Evolutionary conservation across 1,140 invertebrate genomes (phyloP).

Genomic region (Venturia canescens): DNA sequence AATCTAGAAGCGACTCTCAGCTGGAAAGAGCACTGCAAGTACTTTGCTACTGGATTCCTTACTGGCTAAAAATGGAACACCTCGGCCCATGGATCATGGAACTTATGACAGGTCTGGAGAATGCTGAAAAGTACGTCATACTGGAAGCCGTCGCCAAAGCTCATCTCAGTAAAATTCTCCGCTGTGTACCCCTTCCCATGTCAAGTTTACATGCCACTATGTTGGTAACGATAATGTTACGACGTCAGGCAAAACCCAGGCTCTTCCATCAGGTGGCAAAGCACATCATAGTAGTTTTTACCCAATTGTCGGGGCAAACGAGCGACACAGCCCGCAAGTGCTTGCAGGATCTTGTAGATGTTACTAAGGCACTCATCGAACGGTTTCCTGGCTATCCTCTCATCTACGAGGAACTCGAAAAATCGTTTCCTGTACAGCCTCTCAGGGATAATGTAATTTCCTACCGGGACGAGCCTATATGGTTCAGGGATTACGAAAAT

Average conservation of each 20-base stretch:
- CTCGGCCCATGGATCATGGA: constrained; percentile 77
- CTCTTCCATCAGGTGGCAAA: constrained; percentile 71
- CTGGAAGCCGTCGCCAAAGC: constrained; percentile 75
- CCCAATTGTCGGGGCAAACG: background rate
- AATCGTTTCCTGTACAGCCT: constrained; percentile 59
- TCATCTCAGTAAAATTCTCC: constrained; percentile 74
- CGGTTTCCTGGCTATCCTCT: constrained; percentile 73
- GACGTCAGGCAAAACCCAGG: constrained; percentile 72
- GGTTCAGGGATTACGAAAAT: constrained; percentile 59
- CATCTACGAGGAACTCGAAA: constrained; percentile 67
- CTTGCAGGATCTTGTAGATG: constrained; percentile 75
- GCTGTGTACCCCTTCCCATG: constrained; percentile 71
- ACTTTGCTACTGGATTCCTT: constrained; percentile 76
- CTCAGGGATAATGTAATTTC: constrained; percentile 52
- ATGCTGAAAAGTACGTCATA: constrained; percentile 75
- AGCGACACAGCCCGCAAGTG: constrained; percentile 61
- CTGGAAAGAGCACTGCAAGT: constrained; percentile 73
- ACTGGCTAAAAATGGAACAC: constrained; percentile 75
- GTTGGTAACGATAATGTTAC: constrained; percentile 78
- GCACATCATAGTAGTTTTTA: background rate
- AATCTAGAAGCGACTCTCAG: constrained; percentile 71
- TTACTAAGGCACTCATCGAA: constrained; percentile 74
- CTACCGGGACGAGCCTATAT: constrained; percentile 58
- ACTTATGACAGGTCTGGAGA: constrained; percentile 76
- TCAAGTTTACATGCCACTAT: constrained; percentile 73